Base-by-base conservation (phyloP, 2,113 vertebrate genomes). In the Bubo scandiacus region DNA sequence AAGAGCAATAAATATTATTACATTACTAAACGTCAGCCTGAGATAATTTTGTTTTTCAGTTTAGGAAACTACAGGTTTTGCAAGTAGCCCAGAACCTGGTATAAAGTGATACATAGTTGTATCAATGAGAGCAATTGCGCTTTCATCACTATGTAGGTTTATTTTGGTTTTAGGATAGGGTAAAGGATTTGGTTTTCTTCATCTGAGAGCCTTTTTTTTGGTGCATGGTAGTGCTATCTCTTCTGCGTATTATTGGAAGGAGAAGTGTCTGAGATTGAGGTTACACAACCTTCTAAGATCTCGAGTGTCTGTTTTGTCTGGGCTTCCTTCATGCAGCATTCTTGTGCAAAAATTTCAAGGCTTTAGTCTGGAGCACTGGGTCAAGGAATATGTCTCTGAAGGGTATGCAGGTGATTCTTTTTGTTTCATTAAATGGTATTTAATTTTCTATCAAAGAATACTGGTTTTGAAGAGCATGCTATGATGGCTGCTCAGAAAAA, bases 281-380 rank as follows among this genome's bases (percentile, higher is more conserved):
- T 97, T 97, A 92, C 94, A 94, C 97, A 98, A 95, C 94, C 94
- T 98, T 96, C 91, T 93, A 95, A 94, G 98, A 98, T 99, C 98
- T 99, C 96, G 96, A 99, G 98, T 99, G 98, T 98, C 98, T 99
- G 98, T 99, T 99, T 99, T 99, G 98, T 99, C 98, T 99, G 98
- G 97, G 95, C 97, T 98, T 97, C 89, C 96, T 95, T 99, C 94
- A 38, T 66, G 97, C 89, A 97, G 97, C 95, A 97, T 98, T 97
- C 98, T 98, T 98, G 96, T 97, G 98, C 94, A 98, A 97, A 97
- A 98, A 98, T 98, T 91, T 97, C 97, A 98, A 97, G 94, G 96
- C 98, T 98, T 98, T 98, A 97, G 97, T 98, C 98, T 98, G 97
- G 97, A 98, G 98, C 97, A 97, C 96, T 97, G 97, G 97, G 98